Conservation (phyloP, 2,797 vertebrate species). For the Hypotaenidia philippensis region DNA sequence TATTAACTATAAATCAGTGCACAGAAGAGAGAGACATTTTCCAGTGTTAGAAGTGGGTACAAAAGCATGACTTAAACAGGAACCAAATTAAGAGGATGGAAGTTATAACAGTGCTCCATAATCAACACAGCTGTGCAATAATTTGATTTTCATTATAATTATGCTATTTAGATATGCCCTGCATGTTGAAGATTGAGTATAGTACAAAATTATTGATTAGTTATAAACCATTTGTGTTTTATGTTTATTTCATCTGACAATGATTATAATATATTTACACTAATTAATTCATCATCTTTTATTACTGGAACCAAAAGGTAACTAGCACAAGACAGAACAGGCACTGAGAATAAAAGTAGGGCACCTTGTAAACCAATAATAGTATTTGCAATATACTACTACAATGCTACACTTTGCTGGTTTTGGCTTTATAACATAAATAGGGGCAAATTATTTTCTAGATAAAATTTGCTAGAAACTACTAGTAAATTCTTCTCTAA, state of each 20-base stretch:
- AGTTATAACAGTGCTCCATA: conserved; percentile 69
- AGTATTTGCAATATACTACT: background rate
- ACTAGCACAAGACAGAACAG: background rate
- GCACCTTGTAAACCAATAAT: background rate
- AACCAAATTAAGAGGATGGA: conserved; percentile 50
- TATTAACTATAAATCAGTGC: conserved; percentile 56
- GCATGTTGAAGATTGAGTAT: conserved; percentile 57
- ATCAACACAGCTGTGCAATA: conserved; percentile 76
- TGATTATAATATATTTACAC: conserved; percentile 59
- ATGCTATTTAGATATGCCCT: conserved; percentile 53
- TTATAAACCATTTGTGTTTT: conserved; percentile 71
- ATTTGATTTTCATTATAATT: conserved; percentile 77
- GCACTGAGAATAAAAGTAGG: background rate
- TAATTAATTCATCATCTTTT: conserved; percentile 65
- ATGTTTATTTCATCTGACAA: conserved; percentile 61
- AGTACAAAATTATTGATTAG: conserved; percentile 76
- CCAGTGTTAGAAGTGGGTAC: background rate
- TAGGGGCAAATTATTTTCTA: background rate
- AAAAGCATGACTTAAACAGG: conserved; percentile 57
- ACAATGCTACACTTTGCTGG: background rate
- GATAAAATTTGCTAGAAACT: background rate
- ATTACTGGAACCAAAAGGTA: conserved; percentile 49
- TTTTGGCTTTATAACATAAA: background rate
- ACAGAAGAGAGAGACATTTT: background rate
- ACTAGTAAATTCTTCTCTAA: background rate